Conservation (phyloP, 1,140 invertebrate species). For the Bombus terrestris region DNA sequence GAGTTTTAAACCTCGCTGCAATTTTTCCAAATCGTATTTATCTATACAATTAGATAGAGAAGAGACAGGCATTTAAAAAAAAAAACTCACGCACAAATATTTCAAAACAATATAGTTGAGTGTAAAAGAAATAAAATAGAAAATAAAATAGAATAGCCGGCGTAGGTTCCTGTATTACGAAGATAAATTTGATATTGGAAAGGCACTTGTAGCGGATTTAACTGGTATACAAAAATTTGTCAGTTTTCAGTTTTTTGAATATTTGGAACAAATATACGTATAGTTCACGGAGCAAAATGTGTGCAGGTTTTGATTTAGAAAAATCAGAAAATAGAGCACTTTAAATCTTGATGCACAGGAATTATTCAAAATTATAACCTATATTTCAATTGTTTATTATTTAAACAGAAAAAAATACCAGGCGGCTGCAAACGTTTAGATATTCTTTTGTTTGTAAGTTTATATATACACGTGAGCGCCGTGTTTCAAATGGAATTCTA, state of each 20-base stretch:
- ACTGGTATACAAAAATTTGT: background rate
- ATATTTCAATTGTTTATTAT: background rate
- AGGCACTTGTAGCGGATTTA: background rate
- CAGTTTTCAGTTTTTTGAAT: background rate
- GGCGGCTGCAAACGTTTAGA: background rate
- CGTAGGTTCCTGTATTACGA: background rate
- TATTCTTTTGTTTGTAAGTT: background rate
- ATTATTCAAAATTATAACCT: background rate
- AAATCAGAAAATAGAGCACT: background rate
- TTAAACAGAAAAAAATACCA: background rate
- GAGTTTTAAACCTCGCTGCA: background rate
- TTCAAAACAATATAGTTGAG: background rate
- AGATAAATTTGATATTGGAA: background rate
- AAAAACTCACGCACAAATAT: background rate
- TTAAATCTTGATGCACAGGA: too few relatives aligned
- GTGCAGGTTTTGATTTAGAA: background rate
- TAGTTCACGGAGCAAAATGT: background rate
- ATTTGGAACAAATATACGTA: background rate
- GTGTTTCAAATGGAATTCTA: background rate
- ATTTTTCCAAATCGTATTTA: conserved; percentile 5
- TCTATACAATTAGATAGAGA: background rate
- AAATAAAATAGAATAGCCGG: background rate
- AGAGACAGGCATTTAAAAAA: background rate
- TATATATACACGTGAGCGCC: too few relatives aligned
- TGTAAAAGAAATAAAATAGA: background rate